Percentiles rank a stretch among this genome's conserved stretches.
phyloP scores from a whole-genome alignment of 1,140 invertebrate genomes.

The Harpegnathos saltator region DNA sequence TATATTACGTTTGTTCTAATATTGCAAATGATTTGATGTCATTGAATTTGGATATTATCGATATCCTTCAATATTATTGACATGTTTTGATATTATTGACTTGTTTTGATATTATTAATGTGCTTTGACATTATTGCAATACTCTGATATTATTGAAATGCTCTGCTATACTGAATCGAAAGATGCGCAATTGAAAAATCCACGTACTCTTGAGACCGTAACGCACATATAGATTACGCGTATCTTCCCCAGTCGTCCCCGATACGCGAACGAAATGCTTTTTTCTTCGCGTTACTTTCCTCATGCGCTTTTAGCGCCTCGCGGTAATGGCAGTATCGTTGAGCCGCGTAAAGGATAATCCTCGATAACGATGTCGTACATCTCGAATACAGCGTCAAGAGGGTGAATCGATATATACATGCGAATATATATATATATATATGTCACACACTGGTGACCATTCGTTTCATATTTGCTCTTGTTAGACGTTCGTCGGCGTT shows the following conservation, averaged over 20 bases:
- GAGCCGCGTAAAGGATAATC: slow-evolving; percentile 58
- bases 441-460: slow-evolving; percentile 48
- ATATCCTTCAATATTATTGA: too few species aligned
- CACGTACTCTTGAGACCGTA: background rate
- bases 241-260: background rate
- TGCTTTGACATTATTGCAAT: too few species aligned
- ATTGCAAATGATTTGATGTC: too few species aligned
- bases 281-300: slow-evolving; percentile 30
- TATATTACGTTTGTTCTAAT: too few species aligned
- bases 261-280: background rate
- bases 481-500: slow-evolving; percentile 45
- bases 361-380: slow-evolving; percentile 59
- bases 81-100: too few species aligned
- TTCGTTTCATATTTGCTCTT: slow-evolving; percentile 74
- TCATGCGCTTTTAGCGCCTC: slow-evolving; percentile 48
- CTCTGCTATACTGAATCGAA: background rate
- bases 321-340: slow-evolving; percentile 41
- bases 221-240: background rate
- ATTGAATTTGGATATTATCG: too few species aligned
- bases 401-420: slow-evolving; percentile 46
- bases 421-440: too few species aligned
- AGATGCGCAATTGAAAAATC: background rate
- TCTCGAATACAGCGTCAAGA: slow-evolving; percentile 42
- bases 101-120: too few species aligned
- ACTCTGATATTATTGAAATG: too few species aligned